These are phyloP conservation scores for Zaprionus vittiger DNA, from an alignment of 1,140 invertebrate species.

Conservation along the genomic window DNA sequence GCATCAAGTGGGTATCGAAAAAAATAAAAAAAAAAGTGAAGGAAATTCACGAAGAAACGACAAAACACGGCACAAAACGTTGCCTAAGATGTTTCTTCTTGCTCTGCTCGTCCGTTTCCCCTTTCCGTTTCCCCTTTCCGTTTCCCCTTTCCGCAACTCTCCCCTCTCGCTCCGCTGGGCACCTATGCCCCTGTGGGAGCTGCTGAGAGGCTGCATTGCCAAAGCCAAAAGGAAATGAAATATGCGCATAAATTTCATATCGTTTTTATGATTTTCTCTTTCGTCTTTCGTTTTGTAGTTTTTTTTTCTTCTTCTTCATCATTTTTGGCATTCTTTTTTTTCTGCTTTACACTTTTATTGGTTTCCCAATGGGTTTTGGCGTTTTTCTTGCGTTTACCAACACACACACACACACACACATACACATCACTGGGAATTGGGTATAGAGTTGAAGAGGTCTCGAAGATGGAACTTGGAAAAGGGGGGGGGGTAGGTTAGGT, in stretches of 20 bases:
- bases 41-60: conserved; percentile 57
- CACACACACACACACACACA: conserved; percentile 20
- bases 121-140: too few species aligned
- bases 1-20: background rate
- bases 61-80: conserved; percentile 23
- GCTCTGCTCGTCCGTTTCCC: background rate
- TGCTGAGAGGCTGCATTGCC: conserved; percentile 30
- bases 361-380: conserved; percentile 62
- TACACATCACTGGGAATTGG: conserved; percentile 36
- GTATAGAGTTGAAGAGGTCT: conserved; percentile 1
- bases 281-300: conserved; percentile 54
- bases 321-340: conserved; percentile 39
- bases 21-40: conserved; percentile 31
- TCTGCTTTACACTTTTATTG: conserved; percentile 67
- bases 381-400: conserved; percentile 41
- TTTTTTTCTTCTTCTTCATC: conserved; percentile 37
- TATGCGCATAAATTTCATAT: conserved; percentile 81
- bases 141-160: background rate
- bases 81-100: conserved; percentile 35
- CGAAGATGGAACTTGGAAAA: background rate
- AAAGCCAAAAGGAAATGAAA: conserved; percentile 74
- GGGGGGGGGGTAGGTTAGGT: background rate
- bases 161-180: too few species aligned
- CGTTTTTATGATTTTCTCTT: conserved; percentile 74
- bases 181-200: background rate